Evolutionary conservation across 2,113 vertebrate genomes (phyloP).

Genomic region (Pandion haliaetus): DNA sequence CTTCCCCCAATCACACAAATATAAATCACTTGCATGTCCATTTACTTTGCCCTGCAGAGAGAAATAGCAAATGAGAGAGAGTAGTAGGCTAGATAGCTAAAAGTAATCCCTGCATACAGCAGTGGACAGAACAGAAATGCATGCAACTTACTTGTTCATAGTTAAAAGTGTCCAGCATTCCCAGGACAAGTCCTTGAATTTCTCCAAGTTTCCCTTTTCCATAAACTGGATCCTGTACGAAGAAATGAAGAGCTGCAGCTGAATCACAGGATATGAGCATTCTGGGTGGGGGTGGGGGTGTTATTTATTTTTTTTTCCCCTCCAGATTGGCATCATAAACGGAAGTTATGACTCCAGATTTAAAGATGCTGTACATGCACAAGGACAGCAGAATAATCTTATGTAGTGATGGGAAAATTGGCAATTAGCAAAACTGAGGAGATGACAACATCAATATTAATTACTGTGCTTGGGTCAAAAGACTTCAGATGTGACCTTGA

Average conservation of each 20-base stretch:
- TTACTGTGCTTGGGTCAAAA: not conserved
- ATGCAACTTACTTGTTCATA: constrained; percentile 87
- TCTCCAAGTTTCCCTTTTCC: constrained; percentile 94
- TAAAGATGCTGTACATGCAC: not conserved
- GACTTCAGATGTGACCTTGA: not conserved
- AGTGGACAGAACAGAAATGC: not conserved
- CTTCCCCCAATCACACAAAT: not conserved
- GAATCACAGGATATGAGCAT: not conserved
- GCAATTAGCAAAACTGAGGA: not conserved
- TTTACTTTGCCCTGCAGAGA: not conserved
- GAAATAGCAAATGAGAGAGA: not conserved
- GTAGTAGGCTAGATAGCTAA: not conserved
- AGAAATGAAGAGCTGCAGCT: not conserved
- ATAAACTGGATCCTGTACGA: constrained; percentile 91
- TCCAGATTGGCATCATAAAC: not conserved
- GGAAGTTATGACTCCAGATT: not conserved
- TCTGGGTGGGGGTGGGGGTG: too few relatives aligned
- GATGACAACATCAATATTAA: not conserved
- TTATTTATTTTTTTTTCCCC: not conserved
- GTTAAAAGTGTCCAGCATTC: constrained; percentile 97
- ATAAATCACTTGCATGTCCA: not conserved
- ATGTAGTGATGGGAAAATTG: not conserved
- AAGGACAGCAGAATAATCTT: not conserved
- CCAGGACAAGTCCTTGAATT: constrained; percentile 93
- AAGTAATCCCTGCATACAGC: not conserved